These are phyloP conservation scores for Petrocephalus microphthalmus DNA, from an alignment of 2,113 vertebrate genomes.

Conservation along the genomic window DNA sequence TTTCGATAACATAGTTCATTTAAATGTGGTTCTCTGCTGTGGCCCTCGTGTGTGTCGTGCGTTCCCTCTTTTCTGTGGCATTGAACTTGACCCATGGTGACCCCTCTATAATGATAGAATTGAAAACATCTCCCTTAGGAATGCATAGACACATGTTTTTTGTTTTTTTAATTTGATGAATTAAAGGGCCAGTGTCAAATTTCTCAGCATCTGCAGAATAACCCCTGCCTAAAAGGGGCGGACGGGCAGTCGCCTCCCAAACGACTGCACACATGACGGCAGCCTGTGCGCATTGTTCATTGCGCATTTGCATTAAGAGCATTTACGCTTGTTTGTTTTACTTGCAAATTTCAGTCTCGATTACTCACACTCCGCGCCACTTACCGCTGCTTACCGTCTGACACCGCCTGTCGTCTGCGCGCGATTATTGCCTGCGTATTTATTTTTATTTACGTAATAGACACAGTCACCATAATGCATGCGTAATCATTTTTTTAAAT, in stretches of 20 bases:
- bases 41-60: conserved; percentile 67
- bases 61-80: conserved; percentile 86
- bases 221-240: conserved; percentile 26
- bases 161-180: conserved; percentile 69
- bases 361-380: not conserved
- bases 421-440: not conserved
- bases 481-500: not conserved
- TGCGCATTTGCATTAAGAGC: not conserved
- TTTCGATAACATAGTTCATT: conserved; percentile 83
- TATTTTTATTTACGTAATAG: not conserved
- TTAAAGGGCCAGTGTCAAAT: conserved; percentile 77
- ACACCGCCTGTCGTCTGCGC: conserved; percentile 37
- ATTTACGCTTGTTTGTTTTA: not conserved
- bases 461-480: not conserved
- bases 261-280: conserved; percentile 19
- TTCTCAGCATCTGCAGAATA: conserved; percentile 57
- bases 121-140: conserved; percentile 99
- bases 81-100: conserved; percentile 95
- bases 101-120: conserved; percentile 97
- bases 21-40: conserved; percentile 66
- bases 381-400: not conserved
- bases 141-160: conserved; percentile 81
- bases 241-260: not conserved
- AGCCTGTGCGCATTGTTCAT: not conserved
- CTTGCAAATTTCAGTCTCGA: not conserved